Evolutionary conservation across 2,797 vertebrate species (phyloP).

Genomic region (Gymnothorax javanicus): DNA sequence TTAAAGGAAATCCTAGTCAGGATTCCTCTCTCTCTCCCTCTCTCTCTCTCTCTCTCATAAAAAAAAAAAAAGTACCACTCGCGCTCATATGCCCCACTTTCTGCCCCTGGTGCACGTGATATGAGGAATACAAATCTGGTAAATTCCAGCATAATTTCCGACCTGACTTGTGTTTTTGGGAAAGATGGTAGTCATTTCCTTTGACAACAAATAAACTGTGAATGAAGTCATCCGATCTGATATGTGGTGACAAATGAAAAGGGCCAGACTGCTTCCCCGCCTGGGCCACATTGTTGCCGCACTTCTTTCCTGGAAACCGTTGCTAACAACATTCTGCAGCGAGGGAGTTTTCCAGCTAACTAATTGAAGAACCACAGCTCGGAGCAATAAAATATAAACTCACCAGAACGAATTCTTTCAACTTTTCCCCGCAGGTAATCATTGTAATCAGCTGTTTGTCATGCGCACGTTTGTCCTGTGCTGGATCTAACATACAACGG

Average conservation of each 20-base stretch:
- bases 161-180: not conserved
- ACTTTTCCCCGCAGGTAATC: constrained; percentile 18
- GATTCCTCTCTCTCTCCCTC: no score
- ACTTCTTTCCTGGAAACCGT: constrained; percentile 12
- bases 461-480: not conserved
- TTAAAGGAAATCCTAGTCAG: not conserved
- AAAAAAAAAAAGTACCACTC: not conserved
- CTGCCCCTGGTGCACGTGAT: not conserved
- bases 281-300: not conserved
- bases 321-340: constrained; percentile 15
- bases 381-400: not conserved
- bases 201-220: not conserved
- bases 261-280: not conserved
- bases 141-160: not conserved
- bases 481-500: not conserved
- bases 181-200: not conserved
- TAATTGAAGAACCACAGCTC: not conserved
- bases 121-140: not conserved
- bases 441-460: not conserved
- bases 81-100: not conserved
- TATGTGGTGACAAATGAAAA: not conserved
- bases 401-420: not conserved
- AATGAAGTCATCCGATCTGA: not conserved
- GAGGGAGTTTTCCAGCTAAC: not conserved
- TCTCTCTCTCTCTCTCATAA: no score